Evolutionary conservation across 1,140 invertebrate genomes (phyloP), one percentile per base, ranked within the genome.

Genomic region (Pseudomyrmex pallidus): DNA sequence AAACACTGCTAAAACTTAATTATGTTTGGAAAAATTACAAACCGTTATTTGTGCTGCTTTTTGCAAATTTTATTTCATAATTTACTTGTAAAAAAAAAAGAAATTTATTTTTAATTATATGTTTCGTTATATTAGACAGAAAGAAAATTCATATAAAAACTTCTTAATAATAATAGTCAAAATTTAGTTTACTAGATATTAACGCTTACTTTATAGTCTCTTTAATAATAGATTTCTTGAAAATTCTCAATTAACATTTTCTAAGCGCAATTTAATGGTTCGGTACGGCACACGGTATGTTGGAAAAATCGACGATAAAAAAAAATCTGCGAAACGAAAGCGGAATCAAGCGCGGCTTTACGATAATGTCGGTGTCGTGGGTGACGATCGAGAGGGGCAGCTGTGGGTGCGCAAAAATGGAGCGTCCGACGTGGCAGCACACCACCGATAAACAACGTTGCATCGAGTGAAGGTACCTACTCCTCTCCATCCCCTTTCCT

Each of bases 371-470:
- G 83, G 74, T 74, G 74, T 54, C 57, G 70, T 46, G 72, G 59
- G 68, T 56, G 80, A 74, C 80, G 72, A 84, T 62, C 68, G 80
- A 62, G 76, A 67, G 62, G 57, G 85, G 77, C 72, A 88, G 86
- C 70, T 63, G 64, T 46, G 62, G 86, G 25, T n/a, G 83, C 83
- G 86, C 74, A 80, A 91, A 91, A 90, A 88, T 89, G 89, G 90
- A 86, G 82, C 85, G 87, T 67, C 46, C 84, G 83, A 90, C 86
- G 82, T 82, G 86, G 87, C 84, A 84, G 89, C 90, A 59, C 73
- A 66, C 90, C 89, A 88, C 76, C 91, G 91, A 92, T 92, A 92
- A 92, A 92, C 92, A 92, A 92, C 90, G 87, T 76, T 84, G 85
- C 86, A 84, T 85, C 85, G 89, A 88, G 87, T 73, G 86, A 88